A percentile compares a stretch with the other conserved stretches of the same genome.
phyloP scores from a whole-genome alignment of 2,113 vertebrate species.

The Vanacampus margaritifer region DNA sequence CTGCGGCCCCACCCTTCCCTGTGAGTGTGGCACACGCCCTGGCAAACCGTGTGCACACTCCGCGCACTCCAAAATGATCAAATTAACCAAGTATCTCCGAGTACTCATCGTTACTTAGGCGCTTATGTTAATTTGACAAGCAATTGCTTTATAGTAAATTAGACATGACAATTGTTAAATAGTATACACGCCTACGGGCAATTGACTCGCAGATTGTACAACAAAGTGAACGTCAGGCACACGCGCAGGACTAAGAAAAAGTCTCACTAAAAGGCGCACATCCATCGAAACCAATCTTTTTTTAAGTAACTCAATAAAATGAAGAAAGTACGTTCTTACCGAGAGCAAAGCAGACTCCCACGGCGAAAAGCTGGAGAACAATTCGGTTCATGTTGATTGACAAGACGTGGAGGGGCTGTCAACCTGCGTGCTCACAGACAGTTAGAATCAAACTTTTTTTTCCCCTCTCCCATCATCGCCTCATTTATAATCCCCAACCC shows the following conservation, averaged over 20 bases:
- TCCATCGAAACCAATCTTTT: no score
- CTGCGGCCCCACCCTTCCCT: neutral
- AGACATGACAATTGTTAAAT: neutral
- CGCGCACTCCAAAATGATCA: neutral
- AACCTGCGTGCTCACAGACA: constrained; percentile 10
- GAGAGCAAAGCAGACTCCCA: constrained; percentile 51
- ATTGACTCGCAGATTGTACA: neutral
- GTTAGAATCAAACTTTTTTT: constrained; percentile 37
- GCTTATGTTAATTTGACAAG: neutral
- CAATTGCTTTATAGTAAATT: neutral
- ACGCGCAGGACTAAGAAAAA: no score
- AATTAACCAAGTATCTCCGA: neutral
- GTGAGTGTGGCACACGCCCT: neutral
- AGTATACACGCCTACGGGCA: no score
- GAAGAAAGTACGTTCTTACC: constrained; percentile 40
- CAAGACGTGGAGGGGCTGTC: rapidly evolving
- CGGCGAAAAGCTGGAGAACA: constrained; percentile 44
- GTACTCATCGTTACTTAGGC: neutral
- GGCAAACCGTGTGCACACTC: neutral
- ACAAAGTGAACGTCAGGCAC: no score
- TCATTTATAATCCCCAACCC: constrained; percentile 48
- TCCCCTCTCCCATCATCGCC: neutral
- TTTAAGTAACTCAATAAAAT: neutral
- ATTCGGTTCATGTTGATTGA: constrained; percentile 59
- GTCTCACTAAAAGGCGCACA: no score